phyloP scores from a whole-genome alignment of 1,140 invertebrate species.

The Agraylea sexmaculata region DNA sequence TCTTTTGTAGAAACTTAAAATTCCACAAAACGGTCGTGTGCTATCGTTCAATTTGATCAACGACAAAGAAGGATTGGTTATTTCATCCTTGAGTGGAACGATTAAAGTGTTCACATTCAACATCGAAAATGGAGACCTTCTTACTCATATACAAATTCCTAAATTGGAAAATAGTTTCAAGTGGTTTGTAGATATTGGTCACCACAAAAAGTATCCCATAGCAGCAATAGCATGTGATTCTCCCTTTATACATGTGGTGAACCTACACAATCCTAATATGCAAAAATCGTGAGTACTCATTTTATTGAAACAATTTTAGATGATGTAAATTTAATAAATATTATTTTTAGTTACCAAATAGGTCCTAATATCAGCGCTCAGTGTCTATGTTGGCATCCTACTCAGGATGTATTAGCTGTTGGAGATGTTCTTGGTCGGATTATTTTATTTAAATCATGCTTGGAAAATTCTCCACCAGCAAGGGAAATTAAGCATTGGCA shows the following conservation, averaged over 20 bases:
- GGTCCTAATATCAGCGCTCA: background rate
- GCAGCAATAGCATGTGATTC: no score
- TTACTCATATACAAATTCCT: no score
- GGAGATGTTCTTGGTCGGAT: conserved; percentile 31
- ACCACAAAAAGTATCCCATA: no score
- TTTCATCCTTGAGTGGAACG: no score
- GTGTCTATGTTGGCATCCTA: conserved; percentile 16
- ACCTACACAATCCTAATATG: no score
- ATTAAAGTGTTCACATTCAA: no score
- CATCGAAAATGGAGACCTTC: no score
- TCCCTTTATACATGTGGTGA: no score
- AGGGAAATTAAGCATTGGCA: conserved; percentile 39
- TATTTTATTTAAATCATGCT: conserved; percentile 28
- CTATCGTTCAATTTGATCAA: conserved; percentile 32
- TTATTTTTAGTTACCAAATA: conserved; percentile 13
- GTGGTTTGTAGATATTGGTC: no score
- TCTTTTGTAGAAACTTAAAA: conserved; percentile 28
- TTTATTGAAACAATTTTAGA: no score
- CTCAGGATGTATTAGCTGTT: conserved; percentile 17
- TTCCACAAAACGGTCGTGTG: conserved; percentile 23
- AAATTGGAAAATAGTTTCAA: no score
- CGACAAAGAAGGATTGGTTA: conserved; percentile 31
- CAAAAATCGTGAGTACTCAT: no score
- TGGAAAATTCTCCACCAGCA: conserved; percentile 22
- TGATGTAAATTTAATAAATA: conserved; percentile 2